Percentiles rank a stretch among this genome's conserved stretches.
phyloP scores from a whole-genome alignment of 1,140 invertebrate species.

The Drosophila quadrilineata region DNA sequence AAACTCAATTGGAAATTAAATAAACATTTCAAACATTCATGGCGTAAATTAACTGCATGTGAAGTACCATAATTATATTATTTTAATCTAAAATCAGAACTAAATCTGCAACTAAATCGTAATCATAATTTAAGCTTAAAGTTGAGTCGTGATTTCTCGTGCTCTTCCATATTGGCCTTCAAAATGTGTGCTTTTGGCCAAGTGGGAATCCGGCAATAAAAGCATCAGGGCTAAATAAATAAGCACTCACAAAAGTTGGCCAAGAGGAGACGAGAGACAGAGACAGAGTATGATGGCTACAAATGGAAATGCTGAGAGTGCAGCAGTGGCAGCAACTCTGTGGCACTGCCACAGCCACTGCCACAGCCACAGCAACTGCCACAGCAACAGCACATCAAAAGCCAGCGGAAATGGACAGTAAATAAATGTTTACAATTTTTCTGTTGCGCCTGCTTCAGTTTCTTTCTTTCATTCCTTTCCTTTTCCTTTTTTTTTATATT shows the following conservation, averaged over 20 bases:
- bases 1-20: too few species aligned
- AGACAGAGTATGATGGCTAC: too few species aligned
- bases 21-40: too few species aligned
- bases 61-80: too few species aligned
- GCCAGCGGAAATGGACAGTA: slow-evolving; percentile 73
- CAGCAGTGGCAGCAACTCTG: slow-evolving; percentile 14
- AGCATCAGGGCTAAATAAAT: slow-evolving; percentile 53
- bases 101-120: too few species aligned
- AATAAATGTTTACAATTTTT: slow-evolving; percentile 78
- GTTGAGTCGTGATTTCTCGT: too few species aligned
- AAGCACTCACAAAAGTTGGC: slow-evolving; percentile 39
- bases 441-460: slow-evolving; percentile 45
- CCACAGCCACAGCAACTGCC: neutral
- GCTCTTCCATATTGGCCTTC: too few species aligned
- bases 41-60: too few species aligned
- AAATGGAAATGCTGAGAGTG: slow-evolving; percentile 62
- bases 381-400: slow-evolving; percentile 49
- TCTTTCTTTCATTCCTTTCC: neutral
- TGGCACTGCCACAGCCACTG: too few species aligned
- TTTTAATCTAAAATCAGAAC: too few species aligned
- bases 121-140: too few species aligned
- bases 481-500: slow-evolving; percentile 1
- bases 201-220: slow-evolving; percentile 33
- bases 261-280: slow-evolving; percentile 45
- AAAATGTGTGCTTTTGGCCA: slow-evolving; percentile 9